phyloP scores from a whole-genome alignment of 2,888 invertebrate species.

The Poecilobothrus nobilitatus region DNA sequence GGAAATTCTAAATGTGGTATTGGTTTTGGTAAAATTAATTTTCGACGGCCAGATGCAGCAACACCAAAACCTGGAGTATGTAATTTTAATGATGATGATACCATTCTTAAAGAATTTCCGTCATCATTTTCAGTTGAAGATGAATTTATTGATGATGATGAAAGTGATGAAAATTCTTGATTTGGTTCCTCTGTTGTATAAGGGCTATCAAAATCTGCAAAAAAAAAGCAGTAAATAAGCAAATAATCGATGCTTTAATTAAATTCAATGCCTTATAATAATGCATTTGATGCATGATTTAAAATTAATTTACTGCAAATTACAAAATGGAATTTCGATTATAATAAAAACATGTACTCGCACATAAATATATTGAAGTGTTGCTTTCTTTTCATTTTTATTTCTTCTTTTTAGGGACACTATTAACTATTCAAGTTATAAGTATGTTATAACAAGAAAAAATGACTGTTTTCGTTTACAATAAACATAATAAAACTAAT shows the following conservation, averaged over 20 bases:
- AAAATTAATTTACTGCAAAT: too few species aligned
- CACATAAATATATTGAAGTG: too few species aligned
- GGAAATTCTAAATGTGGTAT: constrained; percentile 39
- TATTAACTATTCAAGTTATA: too few species aligned
- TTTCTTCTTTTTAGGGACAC: too few species aligned
- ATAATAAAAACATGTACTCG: too few species aligned
- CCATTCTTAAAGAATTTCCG: constrained; percentile 24
- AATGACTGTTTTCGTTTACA: too few species aligned
- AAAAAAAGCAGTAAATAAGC: not conserved
- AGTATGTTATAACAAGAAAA: too few species aligned
- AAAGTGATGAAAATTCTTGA: not conserved
- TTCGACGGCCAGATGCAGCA: constrained; percentile 32
- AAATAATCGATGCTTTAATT: not conserved
- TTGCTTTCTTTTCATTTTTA: too few species aligned
- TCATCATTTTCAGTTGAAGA: constrained; percentile 25
- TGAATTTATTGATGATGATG: not conserved
- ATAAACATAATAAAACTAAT: too few species aligned
- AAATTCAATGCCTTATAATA: not conserved
- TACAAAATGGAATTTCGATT: too few species aligned
- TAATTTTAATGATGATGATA: constrained; percentile 31
- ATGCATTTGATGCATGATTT: too few species aligned
- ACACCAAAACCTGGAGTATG: constrained; percentile 33
- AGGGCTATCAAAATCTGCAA: constrained; percentile 18
- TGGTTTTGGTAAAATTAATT: constrained; percentile 35
- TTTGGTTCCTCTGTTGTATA: constrained; percentile 8